Percentiles rank a stretch among this genome's conserved stretches.
Evolutionary conservation across 1,140 invertebrate species (phyloP).

Genomic region (Bombus pyrosoma): DNA sequence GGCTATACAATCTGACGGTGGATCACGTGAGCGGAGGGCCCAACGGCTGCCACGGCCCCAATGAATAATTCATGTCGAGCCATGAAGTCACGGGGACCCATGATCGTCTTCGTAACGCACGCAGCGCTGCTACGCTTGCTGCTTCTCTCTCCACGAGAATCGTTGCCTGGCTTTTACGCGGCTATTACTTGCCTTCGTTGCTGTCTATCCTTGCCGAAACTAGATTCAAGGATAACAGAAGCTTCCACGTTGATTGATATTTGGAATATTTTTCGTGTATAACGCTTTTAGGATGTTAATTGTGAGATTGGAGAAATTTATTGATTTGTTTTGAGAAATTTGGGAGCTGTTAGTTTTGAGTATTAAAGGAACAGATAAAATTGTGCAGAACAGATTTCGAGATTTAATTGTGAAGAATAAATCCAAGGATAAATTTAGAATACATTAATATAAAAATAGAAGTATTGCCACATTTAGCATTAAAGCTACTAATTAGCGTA

Average conservation of each 20-base stretch:
- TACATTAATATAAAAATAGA: no score
- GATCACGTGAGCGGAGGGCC: constrained; percentile 77
- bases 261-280: background rate
- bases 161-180: constrained; percentile 49
- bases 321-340: no score
- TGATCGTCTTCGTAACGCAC: constrained; percentile 45
- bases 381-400: no score
- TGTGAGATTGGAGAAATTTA: background rate
- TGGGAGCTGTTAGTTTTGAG: no score
- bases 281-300: background rate
- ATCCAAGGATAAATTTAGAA: no score
- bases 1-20: constrained; percentile 56
- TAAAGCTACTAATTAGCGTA: no score
- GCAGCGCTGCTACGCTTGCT: constrained; percentile 20
- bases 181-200: constrained; percentile 60
- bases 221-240: constrained; percentile 4
- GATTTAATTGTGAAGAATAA: no score
- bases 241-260: constrained; percentile 6
- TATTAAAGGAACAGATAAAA: no score
- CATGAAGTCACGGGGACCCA: constrained; percentile 52
- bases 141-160: constrained; percentile 40
- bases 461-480: no score
- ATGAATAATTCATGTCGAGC: constrained; percentile 78
- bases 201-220: constrained; percentile 17
- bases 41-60: constrained; percentile 68